Percentiles rank a stretch among this genome's conserved stretches.
phyloP scores from a whole-genome alignment of 2,797 vertebrate species.

The Esox lucius region DNA sequence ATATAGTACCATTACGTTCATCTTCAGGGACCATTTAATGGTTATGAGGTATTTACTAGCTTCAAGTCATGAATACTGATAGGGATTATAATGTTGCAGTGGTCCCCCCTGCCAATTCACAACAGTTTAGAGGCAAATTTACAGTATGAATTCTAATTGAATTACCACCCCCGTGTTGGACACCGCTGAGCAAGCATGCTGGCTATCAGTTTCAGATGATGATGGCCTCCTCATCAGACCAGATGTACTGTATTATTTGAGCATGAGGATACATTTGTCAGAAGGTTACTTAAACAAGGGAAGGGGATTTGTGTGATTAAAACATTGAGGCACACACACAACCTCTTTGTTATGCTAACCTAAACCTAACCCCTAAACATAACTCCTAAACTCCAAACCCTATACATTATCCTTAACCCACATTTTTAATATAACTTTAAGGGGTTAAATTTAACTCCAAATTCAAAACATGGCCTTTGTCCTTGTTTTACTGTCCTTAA shows the following conservation, averaged over 20 bases:
- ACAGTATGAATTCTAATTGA: neutral
- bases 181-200: neutral
- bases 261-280: neutral
- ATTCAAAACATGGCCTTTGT: too few species aligned
- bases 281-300: neutral
- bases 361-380: too few species aligned
- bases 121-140: neutral
- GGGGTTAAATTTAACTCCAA: too few species aligned
- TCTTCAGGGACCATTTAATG: neutral
- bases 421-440: too few species aligned
- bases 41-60: neutral
- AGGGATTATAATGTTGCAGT: neutral
- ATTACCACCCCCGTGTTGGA: neutral
- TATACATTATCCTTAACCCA: too few species aligned
- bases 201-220: neutral
- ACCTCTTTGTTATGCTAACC: slow-evolving; percentile 3
- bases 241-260: neutral
- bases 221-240: neutral
- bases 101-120: neutral
- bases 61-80: neutral
- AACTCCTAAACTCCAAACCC: too few species aligned
- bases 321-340: neutral
- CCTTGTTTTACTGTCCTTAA: too few species aligned
- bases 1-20: slow-evolving; percentile 2
- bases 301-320: neutral